phyloP scores from a whole-genome alignment of 2,888 invertebrate species.

The Microctonus hyperodae region DNA sequence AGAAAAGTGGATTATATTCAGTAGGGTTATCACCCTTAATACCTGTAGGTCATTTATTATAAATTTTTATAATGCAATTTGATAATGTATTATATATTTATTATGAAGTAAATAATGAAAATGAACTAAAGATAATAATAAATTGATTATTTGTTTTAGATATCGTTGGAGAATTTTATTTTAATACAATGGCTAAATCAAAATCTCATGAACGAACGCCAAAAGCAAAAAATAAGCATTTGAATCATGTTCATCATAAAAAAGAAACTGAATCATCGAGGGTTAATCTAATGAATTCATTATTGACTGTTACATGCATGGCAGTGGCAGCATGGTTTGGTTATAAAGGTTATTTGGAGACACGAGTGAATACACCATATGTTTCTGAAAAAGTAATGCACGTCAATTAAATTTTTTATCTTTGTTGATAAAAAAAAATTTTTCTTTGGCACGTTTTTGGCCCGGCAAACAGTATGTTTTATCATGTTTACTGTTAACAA shows the following conservation, averaged over 20 bases:
- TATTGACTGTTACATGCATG: constrained; percentile 65
- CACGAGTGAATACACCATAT: constrained; percentile 86
- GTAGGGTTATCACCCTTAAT: too few species aligned
- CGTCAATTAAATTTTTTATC: constrained; percentile 11
- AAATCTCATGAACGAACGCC: constrained; percentile 45
- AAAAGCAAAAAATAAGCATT: constrained; percentile 42
- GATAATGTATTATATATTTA: too few species aligned
- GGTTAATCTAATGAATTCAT: constrained; percentile 47
- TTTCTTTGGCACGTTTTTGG: too few species aligned
- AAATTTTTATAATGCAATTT: too few species aligned
- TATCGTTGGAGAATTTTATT: not conserved
- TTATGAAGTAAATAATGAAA: too few species aligned
- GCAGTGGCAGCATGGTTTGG: constrained; percentile 77
- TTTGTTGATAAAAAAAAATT: too few species aligned
- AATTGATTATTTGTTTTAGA: not conserved
- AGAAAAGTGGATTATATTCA: too few species aligned
- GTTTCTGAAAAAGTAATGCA: constrained; percentile 74
- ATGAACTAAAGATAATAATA: too few species aligned
- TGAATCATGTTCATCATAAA: constrained; percentile 32
- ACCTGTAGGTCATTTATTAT: too few species aligned
- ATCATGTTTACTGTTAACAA: too few species aligned
- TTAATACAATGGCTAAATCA: constrained; percentile 46
- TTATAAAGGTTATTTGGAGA: constrained; percentile 84
- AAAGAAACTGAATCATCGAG: constrained; percentile 39
- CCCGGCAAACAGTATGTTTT: too few species aligned